Evolutionary conservation across 2,888 invertebrate genomes (phyloP).

Genomic region (Embidobia sp.): DNA sequence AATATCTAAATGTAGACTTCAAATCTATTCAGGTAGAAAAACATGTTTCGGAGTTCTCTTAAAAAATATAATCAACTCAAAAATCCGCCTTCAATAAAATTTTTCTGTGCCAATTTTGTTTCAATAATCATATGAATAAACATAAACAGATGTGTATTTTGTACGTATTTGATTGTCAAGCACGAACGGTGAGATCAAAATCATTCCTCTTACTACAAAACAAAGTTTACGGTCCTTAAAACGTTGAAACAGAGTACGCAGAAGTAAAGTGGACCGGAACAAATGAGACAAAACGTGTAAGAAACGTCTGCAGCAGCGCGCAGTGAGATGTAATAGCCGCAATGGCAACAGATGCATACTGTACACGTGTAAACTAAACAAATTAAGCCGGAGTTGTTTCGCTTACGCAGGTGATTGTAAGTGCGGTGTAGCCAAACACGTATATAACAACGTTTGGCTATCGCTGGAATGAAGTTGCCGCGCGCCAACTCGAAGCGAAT

Average conservation of each 20-base stretch:
- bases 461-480: conserved; percentile 29
- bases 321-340: conserved; percentile 28
- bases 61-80: too few species aligned
- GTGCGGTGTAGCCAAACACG: conserved; percentile 45
- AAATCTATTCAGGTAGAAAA: too few species aligned
- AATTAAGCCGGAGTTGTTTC: conserved; percentile 52
- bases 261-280: conserved; percentile 5
- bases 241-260: not conserved
- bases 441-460: conserved; percentile 50
- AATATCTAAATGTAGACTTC: too few species aligned
- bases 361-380: conserved; percentile 46
- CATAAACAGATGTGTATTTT: too few species aligned
- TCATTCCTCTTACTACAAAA: too few species aligned
- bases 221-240: not conserved
- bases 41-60: too few species aligned
- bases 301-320: conserved; percentile 19
- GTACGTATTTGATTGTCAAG: too few species aligned
- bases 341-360: conserved; percentile 35
- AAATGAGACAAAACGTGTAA: conserved; percentile 19
- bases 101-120: too few species aligned
- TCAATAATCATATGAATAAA: too few species aligned
- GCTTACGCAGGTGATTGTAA: conserved; percentile 53
- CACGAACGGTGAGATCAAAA: too few species aligned
- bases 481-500: conserved; percentile 17
- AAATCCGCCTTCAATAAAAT: too few species aligned